Evolutionary conservation across 2,888 invertebrate genomes (phyloP), one percentile per base, ranked within the genome.

Genomic region (Drosophila cracens): DNA sequence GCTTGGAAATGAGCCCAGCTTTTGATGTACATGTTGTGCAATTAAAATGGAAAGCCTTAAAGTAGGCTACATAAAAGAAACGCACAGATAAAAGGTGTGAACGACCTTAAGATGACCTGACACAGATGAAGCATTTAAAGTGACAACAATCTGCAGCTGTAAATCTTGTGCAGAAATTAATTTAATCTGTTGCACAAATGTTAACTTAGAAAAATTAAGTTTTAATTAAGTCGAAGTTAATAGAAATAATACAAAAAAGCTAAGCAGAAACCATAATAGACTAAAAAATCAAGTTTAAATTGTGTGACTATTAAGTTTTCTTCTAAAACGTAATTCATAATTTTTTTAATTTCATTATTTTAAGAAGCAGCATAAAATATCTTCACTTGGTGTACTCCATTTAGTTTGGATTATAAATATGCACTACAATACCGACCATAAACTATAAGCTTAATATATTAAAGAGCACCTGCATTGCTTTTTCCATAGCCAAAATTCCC

Each of bases 1-100:
- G 79, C 82, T 76, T 72, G 80, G 76, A 79, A 80, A 76, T 79
- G 70, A 79, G 79, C 65, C 70, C 61, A 70, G 80, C 76, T 79
- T 79, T 79, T 79, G 76, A 79, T 79, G 68, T 65, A 48, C 74
- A 51, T 56, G 54, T 58, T 70, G 56, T 53, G 70, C 79, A 76
- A 80, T 80, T 80, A 70, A 67, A 78, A 61, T 67, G 57, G 10
- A 49, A 46, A 57, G 38, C 36, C 54, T 34, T 36, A 63, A 73
- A 76, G 68, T 29, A 40, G 46, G 58, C 53, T 29, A 46, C 31
- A 43, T 10, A 31, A 46, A 18, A 27, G 34, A 36, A n/a, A 33
- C 31, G 10, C 25, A 16, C 21, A 21, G 7, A 8, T 16, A 16
- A 68, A 38, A 49, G 29, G 52, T 21, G 13, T 49, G n/a, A 13